Evolutionary conservation across 2,888 invertebrate species (phyloP).

Genomic region (Tyria jacobaeae): DNA sequence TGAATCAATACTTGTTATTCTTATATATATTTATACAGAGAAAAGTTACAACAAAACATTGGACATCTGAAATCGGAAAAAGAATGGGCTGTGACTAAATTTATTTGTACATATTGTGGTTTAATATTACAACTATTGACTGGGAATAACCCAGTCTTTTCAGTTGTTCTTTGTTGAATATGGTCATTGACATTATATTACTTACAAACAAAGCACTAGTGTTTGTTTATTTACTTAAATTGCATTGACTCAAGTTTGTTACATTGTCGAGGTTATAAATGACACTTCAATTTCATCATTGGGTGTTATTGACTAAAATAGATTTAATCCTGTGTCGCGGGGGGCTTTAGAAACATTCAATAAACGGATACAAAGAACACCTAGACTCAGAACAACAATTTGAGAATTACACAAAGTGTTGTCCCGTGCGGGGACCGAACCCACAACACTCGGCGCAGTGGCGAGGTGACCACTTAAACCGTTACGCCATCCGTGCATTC

Average conservation of each 20-base stretch:
- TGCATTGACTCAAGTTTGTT: not conserved
- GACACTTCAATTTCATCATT: not conserved
- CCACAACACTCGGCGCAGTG: too few species aligned
- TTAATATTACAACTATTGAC: conserved; percentile 13
- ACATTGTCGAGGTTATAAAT: too few species aligned
- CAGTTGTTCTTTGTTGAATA: not conserved
- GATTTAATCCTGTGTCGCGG: too few species aligned
- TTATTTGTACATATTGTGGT: conserved; percentile 4
- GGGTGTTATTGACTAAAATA: not conserved
- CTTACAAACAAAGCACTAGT: not conserved
- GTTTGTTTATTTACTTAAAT: not conserved
- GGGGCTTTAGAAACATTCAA: not conserved
- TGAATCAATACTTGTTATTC: too few species aligned
- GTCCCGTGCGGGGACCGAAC: too few species aligned
- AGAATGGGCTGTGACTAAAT: not conserved
- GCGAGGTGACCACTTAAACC: too few species aligned
- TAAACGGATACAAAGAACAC: too few species aligned
- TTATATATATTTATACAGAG: not conserved
- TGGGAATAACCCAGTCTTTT: not conserved
- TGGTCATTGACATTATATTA: conserved; percentile 9
- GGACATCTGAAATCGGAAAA: not conserved
- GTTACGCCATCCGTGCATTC: too few species aligned
- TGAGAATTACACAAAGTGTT: too few species aligned
- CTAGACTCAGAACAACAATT: too few species aligned
- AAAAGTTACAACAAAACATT: not conserved